Evolutionary conservation across 2,888 invertebrate genomes (phyloP).

Genomic region (Lasioglossum lativentre): DNA sequence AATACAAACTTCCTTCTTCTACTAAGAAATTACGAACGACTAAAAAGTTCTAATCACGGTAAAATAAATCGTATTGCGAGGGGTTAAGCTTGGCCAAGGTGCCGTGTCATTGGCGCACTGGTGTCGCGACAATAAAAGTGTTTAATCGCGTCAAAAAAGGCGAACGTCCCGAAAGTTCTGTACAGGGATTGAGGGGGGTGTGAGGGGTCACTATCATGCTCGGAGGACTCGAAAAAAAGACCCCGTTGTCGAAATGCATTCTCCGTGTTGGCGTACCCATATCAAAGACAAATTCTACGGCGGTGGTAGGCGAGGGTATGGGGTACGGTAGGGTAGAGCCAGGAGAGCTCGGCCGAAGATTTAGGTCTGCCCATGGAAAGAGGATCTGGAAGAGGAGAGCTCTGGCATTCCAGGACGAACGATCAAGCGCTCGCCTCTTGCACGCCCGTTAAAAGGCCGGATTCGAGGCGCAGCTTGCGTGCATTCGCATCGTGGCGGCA

Average conservation of each 20-base stretch:
- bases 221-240: background rate
- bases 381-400: constrained; percentile 37
- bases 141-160: background rate
- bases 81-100: background rate
- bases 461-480: constrained; percentile 55
- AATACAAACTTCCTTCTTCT: too few species aligned
- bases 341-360: constrained; percentile 37
- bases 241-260: constrained; percentile 31
- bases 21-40: background rate
- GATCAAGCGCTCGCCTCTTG: constrained; percentile 30
- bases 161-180: background rate
- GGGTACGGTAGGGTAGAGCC: background rate
- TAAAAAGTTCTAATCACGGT: background rate
- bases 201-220: background rate
- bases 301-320: background rate
- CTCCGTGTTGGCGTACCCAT: constrained; percentile 32
- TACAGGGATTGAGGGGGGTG: background rate
- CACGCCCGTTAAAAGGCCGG: constrained; percentile 58
- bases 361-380: constrained; percentile 39
- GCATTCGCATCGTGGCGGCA: constrained; percentile 68
- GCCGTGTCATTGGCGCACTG: background rate
- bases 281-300: constrained; percentile 35
- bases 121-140: background rate
- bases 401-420: constrained; percentile 59
- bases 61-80: background rate